These are phyloP conservation scores for Helicolenus hilgendorfi DNA, from an alignment of 2,797 vertebrate species.

Conservation along the genomic window DNA sequence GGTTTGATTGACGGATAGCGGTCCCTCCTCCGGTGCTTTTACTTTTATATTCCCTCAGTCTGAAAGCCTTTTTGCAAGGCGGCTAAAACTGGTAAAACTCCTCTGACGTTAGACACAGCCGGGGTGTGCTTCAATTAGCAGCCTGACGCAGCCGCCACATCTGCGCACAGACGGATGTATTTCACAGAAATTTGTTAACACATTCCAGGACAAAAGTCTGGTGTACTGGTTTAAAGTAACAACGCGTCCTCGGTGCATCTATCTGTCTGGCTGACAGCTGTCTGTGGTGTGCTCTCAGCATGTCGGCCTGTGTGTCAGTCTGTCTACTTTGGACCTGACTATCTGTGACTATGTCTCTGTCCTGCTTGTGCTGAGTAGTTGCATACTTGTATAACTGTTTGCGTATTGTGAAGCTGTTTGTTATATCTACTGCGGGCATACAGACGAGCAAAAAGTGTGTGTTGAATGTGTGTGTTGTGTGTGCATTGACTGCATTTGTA, in stretches of 20 bases:
- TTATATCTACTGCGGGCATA: neutral
- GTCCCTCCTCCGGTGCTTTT: conserved; percentile 55
- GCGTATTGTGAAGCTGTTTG: neutral
- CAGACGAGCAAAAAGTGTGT: neutral
- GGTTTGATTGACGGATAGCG: conserved; percentile 65
- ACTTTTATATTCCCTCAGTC: conserved; percentile 51
- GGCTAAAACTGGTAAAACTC: conserved; percentile 55
- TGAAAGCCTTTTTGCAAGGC: conserved; percentile 33
- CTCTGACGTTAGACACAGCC: conserved; percentile 32
- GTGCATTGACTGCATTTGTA: neutral
- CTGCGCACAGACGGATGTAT: neutral
- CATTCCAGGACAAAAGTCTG: conserved; percentile 19
- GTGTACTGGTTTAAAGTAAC: conserved; percentile 27
- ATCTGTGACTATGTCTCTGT: neutral
- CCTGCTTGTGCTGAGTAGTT: neutral
- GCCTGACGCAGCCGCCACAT: neutral
- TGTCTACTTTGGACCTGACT: neutral
- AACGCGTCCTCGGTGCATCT: neutral
- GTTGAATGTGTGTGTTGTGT: conserved; percentile 15
- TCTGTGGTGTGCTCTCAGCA: neutral
- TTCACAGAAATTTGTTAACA: conserved; percentile 20
- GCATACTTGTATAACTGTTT: neutral
- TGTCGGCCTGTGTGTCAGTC: conserved; percentile 23
- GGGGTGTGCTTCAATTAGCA: conserved; percentile 25
- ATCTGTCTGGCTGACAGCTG: too few relatives aligned